Percentiles rank a stretch among this genome's conserved stretches.
These are phyloP conservation scores for Tineola bisselliella DNA, from an alignment of 2,888 invertebrate species.

Conservation along the genomic window DNA sequence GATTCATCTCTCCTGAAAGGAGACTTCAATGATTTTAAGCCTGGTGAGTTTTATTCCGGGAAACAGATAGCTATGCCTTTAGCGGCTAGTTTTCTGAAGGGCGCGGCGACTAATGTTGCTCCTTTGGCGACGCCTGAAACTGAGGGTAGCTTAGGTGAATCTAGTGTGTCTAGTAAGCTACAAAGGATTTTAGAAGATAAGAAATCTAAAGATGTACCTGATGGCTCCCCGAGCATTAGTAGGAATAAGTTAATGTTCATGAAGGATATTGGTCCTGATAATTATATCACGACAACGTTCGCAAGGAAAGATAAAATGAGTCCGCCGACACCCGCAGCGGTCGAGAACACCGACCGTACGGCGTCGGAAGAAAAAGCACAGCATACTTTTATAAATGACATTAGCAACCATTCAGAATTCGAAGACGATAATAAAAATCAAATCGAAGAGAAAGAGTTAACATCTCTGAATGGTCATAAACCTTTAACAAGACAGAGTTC, in stretches of 20 bases:
- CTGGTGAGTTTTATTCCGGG: slow-evolving; percentile 62
- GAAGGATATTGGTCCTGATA: slow-evolving; percentile 76
- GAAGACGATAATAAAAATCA: slow-evolving; percentile 62
- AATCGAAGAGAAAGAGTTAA: slow-evolving; percentile 60
- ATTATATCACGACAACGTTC: slow-evolving; percentile 75
- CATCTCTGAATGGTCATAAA: slow-evolving; percentile 70
- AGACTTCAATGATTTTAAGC: slow-evolving; percentile 54
- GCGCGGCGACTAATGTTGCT: slow-evolving; percentile 54
- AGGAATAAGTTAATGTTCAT: slow-evolving; percentile 69
- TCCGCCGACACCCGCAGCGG: slow-evolving; percentile 34
- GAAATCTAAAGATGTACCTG: slow-evolving; percentile 51
- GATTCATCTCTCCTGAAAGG: slow-evolving; percentile 50
- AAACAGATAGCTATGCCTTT: slow-evolving; percentile 46
- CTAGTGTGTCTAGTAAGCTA: slow-evolving; percentile 60
- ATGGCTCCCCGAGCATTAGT: slow-evolving; percentile 46
- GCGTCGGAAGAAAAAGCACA: slow-evolving; percentile 62
- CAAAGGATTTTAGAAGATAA: slow-evolving; percentile 54
- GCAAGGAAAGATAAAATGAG: slow-evolving; percentile 53
- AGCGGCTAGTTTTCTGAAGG: slow-evolving; percentile 48
- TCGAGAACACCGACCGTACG: slow-evolving; percentile 48
- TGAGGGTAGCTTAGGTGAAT: slow-evolving; percentile 68
- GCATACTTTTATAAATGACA: slow-evolving; percentile 55
- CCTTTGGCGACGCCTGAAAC: slow-evolving; percentile 72
- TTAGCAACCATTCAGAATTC: slow-evolving; percentile 57
- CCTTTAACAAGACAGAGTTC: slow-evolving; percentile 75